Evolutionary conservation across 2,113 vertebrate genomes (phyloP).

Genomic region (Plectropomus leopardus): DNA sequence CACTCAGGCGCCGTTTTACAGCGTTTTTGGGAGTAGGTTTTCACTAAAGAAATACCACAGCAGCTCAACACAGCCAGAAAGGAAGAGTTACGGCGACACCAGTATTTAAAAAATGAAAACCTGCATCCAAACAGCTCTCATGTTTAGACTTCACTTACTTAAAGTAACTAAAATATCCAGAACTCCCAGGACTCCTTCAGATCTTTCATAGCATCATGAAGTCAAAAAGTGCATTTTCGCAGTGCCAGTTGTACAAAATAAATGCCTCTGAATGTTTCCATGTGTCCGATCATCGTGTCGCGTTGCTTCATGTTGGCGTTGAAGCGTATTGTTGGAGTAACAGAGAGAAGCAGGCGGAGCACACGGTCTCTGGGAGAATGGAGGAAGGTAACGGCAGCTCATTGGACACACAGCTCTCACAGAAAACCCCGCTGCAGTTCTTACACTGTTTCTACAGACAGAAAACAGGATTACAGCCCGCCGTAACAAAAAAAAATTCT

Average conservation of each 20-base stretch:
- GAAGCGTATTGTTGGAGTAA: conserved; percentile 90
- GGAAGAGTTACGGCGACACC: background rate
- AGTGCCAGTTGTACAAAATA: conserved; percentile 5
- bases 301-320: conserved; percentile 84
- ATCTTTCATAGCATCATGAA: background rate
- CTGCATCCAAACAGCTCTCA: background rate
- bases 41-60: background rate
- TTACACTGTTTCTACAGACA: conserved; percentile 87
- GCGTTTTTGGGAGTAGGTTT: background rate
- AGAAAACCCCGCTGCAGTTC: conserved; percentile 90
- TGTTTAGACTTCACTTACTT: background rate
- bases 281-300: background rate
- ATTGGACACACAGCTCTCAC: conserved; percentile 86
- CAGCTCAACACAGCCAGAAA: conserved; percentile 22
- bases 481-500: background rate
- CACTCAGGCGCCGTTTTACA: background rate
- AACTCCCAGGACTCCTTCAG: background rate
- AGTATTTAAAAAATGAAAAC: conserved; percentile 23
- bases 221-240: conserved; percentile 65
- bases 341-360: conserved; percentile 85
- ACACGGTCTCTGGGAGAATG: conserved; percentile 90
- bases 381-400: conserved; percentile 93
- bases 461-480: background rate
- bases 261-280: background rate
- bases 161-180: background rate